These are phyloP conservation scores for Amiota communis DNA, from an alignment of 2,888 invertebrate species.

Conservation along the genomic window DNA sequence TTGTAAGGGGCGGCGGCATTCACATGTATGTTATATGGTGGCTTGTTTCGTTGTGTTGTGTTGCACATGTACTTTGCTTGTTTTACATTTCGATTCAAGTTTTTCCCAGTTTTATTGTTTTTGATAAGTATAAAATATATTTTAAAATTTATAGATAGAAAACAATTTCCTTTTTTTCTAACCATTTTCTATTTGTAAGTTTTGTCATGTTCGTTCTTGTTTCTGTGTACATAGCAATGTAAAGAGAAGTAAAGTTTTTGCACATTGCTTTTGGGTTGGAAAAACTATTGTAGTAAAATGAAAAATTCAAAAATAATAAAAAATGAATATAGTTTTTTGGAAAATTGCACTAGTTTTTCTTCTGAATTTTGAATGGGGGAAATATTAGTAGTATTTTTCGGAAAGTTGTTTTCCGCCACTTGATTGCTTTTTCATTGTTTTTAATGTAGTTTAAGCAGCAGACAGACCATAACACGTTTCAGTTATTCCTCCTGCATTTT, in stretches of 20 bases:
- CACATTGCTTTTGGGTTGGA: no score
- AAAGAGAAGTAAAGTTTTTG: not conserved
- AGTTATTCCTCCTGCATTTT: not conserved
- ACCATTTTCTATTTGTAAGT: no score
- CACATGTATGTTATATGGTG: no score
- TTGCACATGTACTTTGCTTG: constrained; percentile 40
- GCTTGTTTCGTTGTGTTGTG: constrained; percentile 9
- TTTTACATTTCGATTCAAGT: constrained; percentile 33
- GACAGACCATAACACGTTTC: not conserved
- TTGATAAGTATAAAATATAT: constrained; percentile 23
- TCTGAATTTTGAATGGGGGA: not conserved
- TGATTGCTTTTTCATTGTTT: constrained; percentile 66
- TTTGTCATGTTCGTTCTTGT: not conserved
- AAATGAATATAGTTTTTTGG: constrained; percentile 17
- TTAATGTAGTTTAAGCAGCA: constrained; percentile 45
- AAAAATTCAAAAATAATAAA: constrained; percentile 46
- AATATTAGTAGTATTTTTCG: not conserved
- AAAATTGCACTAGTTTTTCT: constrained; percentile 22
- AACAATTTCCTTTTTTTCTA: no score
- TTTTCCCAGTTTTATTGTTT: constrained; percentile 37
- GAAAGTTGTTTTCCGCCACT: constrained; percentile 47
- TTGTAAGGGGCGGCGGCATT: no score
- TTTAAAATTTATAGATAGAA: no score
- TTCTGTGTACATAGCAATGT: not conserved
- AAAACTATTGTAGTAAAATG: not conserved